Conservation (phyloP, 64 coral and sea anemone species). For the Porites lutea region DNA sequence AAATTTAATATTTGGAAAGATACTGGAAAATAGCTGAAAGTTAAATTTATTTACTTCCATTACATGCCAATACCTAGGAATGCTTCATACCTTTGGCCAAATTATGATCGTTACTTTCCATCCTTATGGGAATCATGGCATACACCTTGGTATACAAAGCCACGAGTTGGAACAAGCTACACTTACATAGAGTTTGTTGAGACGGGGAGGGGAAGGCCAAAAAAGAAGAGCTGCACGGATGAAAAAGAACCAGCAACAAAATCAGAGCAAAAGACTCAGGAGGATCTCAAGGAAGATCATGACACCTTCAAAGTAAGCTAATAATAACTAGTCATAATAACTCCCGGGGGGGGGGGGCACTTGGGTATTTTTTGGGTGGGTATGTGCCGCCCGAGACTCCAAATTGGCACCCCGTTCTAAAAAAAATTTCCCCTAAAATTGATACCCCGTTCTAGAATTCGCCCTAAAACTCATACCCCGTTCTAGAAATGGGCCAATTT, state of each 20-base stretch:
- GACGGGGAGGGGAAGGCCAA: not conserved
- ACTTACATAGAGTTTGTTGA: slow-evolving; percentile 15
- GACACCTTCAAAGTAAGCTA: slow-evolving; percentile 1
- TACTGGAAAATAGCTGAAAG: too few species aligned
- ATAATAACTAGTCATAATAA: too few species aligned
- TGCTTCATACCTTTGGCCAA: not conserved
- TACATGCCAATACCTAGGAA: not conserved
- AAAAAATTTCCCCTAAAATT: too few species aligned
- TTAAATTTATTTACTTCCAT: too few species aligned
- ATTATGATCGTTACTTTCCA: not conserved
- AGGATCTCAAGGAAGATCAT: slow-evolving; percentile 2
- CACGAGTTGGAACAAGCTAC: not conserved
- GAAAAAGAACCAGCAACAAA: not conserved
- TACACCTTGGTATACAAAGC: slow-evolving; percentile 14
- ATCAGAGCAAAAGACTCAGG: not conserved
- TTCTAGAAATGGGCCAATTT: too few species aligned
- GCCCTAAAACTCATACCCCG: too few species aligned
- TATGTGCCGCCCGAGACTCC: too few species aligned
- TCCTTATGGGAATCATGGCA: slow-evolving; percentile 11
- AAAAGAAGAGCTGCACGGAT: not conserved
- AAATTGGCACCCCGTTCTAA: too few species aligned
- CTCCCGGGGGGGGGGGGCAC: too few species aligned
- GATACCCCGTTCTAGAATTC: too few species aligned
- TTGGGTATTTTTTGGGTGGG: too few species aligned
- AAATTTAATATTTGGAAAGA: too few species aligned